phyloP scores from a whole-genome alignment of 2,113 vertebrate species.

The Tupaia chinensis region DNA sequence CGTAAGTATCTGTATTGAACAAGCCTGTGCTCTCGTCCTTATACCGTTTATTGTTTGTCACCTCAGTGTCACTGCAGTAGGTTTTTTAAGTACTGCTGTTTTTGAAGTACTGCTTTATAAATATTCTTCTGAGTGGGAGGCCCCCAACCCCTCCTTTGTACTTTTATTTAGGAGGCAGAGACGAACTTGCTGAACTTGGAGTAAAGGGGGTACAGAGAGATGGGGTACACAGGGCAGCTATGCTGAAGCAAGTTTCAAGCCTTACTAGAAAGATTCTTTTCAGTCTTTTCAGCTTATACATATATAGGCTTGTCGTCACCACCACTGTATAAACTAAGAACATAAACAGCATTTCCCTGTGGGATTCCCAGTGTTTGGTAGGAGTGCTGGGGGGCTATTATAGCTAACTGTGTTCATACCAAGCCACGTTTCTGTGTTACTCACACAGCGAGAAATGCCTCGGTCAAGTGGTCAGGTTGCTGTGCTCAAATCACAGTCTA shows the following conservation, averaged over 20 bases:
- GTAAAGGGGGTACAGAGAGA: not conserved
- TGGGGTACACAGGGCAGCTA: not conserved
- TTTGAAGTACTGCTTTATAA: not conserved
- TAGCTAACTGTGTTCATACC: not conserved
- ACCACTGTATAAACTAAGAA: conserved; percentile 32
- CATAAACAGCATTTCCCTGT: conserved; percentile 15
- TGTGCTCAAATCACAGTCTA: not conserved
- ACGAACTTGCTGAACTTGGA: not conserved
- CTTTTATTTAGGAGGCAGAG: conserved; percentile 6
- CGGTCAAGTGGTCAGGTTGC: not conserved
- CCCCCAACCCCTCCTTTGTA: not conserved
- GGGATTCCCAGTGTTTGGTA: not conserved
- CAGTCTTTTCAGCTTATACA: conserved; percentile 32
- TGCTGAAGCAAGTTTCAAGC: conserved; percentile 17
- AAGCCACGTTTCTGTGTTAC: conserved; percentile 6
- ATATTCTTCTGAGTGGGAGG: not conserved
- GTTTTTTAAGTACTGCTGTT: not conserved
- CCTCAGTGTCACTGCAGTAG: not conserved
- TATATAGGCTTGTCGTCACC: conserved; percentile 6
- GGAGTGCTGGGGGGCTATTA: not conserved
- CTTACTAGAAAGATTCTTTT: conserved; percentile 45
- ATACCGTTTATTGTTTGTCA: not conserved
- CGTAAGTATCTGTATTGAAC: not conserved
- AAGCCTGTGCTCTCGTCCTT: not conserved
- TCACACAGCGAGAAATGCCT: conserved; percentile 46